These are phyloP conservation scores for Phoenoteleia sp. DNA, from an alignment of 2,888 invertebrate species.

Conservation along the genomic window DNA sequence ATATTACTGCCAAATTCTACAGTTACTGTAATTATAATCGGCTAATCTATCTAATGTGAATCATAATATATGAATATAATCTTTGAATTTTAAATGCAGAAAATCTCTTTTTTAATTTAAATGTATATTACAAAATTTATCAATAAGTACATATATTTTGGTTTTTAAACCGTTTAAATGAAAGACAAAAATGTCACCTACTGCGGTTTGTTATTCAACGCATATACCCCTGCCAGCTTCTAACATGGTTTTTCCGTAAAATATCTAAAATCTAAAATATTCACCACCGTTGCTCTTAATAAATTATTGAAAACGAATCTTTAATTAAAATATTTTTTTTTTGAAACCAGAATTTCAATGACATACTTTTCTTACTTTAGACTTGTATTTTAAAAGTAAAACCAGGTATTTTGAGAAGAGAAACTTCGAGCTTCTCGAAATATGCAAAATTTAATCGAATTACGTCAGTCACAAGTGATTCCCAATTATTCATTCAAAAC, in stretches of 20 bases:
- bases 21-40: too few species aligned
- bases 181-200: slow-evolving; percentile 43
- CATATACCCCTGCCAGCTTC: too few species aligned
- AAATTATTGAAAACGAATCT: neutral
- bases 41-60: too few species aligned
- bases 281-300: neutral
- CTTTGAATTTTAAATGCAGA: too few species aligned
- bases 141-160: too few species aligned
- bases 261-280: neutral
- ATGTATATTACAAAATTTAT: too few species aligned
- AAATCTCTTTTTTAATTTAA: too few species aligned
- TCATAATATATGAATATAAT: too few species aligned
- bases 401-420: neutral
- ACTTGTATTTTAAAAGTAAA: slow-evolving; percentile 2
- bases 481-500: neutral
- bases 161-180: too few species aligned
- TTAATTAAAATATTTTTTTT: neutral
- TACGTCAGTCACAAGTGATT: neutral
- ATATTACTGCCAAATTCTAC: too few species aligned
- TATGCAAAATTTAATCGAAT: neutral
- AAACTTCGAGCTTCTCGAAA: neutral
- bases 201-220: slow-evolving; percentile 72
- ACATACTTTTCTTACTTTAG: slow-evolving; percentile 13
- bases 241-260: slow-evolving; percentile 70
- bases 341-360: neutral